Percentiles rank a stretch among this genome's conserved stretches.
Evolutionary conservation across 2,113 vertebrate genomes (phyloP).

Genomic region (Rattus rattus): DNA sequence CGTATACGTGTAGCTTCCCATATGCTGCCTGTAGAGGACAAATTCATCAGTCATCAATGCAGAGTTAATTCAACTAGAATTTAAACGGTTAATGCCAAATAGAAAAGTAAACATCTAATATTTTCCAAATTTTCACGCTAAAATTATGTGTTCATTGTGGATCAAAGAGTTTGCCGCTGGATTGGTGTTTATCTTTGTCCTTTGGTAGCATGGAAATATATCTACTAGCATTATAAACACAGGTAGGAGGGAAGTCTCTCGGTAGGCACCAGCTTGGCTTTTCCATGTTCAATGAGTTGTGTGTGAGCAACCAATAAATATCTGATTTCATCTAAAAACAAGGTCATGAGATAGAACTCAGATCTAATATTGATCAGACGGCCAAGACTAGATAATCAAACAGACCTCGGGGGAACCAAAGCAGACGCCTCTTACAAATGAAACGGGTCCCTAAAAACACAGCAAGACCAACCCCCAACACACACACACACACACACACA

Average conservation of each 20-base stretch:
- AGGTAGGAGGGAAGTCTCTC: background rate
- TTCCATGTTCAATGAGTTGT: background rate
- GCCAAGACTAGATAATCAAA: too few species aligned
- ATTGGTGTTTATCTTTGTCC: background rate
- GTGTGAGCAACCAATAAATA: background rate
- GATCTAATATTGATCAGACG: background rate
- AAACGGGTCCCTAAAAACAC: too few species aligned
- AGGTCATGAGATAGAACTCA: background rate
- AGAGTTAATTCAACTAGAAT: conserved; percentile 20
- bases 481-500: too few species aligned
- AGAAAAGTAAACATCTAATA: background rate
- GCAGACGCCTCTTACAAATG: too few species aligned
- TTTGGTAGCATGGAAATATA: background rate
- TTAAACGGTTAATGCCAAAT: conserved; percentile 19
- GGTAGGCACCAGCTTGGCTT: background rate
- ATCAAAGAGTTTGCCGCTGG: background rate
- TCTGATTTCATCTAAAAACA: background rate
- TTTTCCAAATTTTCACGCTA: background rate
- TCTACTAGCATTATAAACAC: background rate
- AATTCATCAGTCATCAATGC: conserved; percentile 48
- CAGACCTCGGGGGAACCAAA: too few species aligned
- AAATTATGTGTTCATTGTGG: background rate
- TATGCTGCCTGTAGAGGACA: conserved; percentile 28
- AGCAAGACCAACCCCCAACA: too few species aligned
- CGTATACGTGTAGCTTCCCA: background rate